phyloP scores from a whole-genome alignment of 1,140 invertebrate species.

The Oryctes rhinoceros region DNA sequence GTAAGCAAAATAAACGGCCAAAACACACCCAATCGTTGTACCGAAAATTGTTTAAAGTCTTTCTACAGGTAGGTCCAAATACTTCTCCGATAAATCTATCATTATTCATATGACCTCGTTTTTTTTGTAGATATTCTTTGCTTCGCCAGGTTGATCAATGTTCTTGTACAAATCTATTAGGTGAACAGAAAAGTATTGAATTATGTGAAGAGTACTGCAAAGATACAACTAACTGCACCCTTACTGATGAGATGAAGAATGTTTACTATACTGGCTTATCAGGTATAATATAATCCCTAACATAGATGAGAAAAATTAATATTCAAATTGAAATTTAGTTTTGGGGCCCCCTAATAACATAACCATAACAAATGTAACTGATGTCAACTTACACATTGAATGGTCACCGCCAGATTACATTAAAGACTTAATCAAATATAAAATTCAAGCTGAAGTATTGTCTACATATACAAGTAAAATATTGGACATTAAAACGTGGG shows the following conservation, averaged over 20 bases:
- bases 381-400: slow-evolving; percentile 50
- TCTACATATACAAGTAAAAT: slow-evolving; percentile 54
- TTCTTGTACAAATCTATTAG: slow-evolving; percentile 54
- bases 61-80: slow-evolving; percentile 51
- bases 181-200: slow-evolving; percentile 49
- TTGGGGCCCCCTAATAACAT: slow-evolving; percentile 56
- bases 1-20: slow-evolving; percentile 42
- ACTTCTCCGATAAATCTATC: neutral
- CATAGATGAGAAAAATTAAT: slow-evolving; percentile 30
- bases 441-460: slow-evolving; percentile 52
- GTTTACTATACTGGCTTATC: slow-evolving; percentile 53
- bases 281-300: slow-evolving; percentile 47
- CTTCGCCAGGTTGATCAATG: slow-evolving; percentile 46
- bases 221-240: slow-evolving; percentile 46
- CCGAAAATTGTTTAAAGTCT: slow-evolving; percentile 48
- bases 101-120: slow-evolving; percentile 39
- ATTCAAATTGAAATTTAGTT: slow-evolving; percentile 47
- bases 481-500: slow-evolving; percentile 46
- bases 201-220: slow-evolving; percentile 49
- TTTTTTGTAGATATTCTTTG: slow-evolving; percentile 48
- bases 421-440: slow-evolving; percentile 53
- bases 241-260: slow-evolving; percentile 49
- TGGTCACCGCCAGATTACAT: slow-evolving; percentile 56
- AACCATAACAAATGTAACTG: slow-evolving; percentile 53
- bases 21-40: slow-evolving; percentile 46